Conservation (phyloP, 2,797 vertebrate genomes). For the Ispidina lecontei region DNA sequence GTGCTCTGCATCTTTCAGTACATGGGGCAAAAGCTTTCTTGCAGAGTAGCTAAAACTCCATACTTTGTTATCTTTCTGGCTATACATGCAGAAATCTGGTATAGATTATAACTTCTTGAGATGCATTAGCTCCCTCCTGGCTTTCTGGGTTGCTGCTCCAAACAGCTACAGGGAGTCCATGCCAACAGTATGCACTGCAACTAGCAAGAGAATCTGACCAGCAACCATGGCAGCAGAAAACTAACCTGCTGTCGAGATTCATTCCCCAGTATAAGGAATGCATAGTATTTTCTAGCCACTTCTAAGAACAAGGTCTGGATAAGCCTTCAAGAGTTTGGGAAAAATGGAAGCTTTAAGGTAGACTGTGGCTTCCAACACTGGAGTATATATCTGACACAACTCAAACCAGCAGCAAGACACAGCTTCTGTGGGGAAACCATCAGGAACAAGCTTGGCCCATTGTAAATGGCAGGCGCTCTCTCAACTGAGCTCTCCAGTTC, state of each 20-base stretch:
- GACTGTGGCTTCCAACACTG: background rate
- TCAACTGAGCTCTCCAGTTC: background rate
- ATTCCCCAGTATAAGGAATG: background rate
- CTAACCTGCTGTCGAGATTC: background rate
- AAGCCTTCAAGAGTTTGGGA: background rate
- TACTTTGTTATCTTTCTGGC: background rate
- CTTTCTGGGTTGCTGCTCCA: background rate
- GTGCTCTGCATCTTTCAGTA: background rate
- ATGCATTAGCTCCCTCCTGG: background rate
- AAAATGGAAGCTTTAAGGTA: background rate
- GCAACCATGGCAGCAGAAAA: background rate
- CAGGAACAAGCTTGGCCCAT: background rate
- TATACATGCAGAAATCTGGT: background rate
- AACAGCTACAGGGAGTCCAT: background rate
- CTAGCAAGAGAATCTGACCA: background rate
- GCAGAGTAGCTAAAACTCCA: background rate
- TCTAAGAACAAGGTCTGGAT: background rate
- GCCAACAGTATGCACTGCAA: background rate
- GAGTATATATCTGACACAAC: background rate
- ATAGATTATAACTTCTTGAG: background rate
- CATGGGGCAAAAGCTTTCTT: background rate
- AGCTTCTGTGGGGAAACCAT: accelerated
- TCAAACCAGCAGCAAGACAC: slow-evolving; percentile 6
- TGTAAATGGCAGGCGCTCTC: background rate
- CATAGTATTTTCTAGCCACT: accelerated